Evolutionary conservation across 2,113 vertebrate genomes (phyloP).

Genomic region (Acrocephalus arundinaceus): DNA sequence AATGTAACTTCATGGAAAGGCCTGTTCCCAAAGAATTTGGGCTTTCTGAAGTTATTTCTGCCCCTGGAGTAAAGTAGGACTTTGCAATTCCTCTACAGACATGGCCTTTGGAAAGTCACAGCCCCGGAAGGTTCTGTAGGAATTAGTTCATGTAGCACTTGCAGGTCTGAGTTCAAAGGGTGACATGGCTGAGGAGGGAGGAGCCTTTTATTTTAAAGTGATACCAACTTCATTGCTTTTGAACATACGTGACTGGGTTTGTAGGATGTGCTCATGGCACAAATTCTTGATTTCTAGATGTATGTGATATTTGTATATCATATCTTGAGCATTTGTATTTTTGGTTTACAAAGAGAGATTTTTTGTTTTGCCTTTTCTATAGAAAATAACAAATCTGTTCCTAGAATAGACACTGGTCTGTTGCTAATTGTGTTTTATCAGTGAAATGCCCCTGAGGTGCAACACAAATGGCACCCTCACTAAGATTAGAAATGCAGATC

Average conservation of each 20-base stretch:
- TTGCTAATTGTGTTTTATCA: background rate
- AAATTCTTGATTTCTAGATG: background rate
- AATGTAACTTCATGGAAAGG: background rate
- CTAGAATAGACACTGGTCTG: background rate
- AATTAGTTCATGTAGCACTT: background rate
- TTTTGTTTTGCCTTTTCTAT: background rate
- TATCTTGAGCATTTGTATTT: background rate
- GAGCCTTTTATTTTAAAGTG: background rate
- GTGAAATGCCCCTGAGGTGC: background rate
- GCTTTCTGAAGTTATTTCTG: background rate
- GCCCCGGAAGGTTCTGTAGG: background rate
- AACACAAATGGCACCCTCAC: background rate
- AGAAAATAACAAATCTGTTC: background rate
- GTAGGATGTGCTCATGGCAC: background rate
- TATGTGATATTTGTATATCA: background rate
- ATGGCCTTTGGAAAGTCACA: background rate
- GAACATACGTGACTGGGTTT: background rate
- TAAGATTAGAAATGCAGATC: background rate
- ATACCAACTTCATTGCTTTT: background rate
- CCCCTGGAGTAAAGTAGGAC: background rate
- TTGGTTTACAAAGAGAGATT: background rate
- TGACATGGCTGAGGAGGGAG: background rate
- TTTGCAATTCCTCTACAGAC: background rate
- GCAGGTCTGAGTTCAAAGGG: background rate
- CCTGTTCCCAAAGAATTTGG: background rate